Evolutionary conservation across 2,797 vertebrate species (phyloP), one percentile per base, ranked within the genome.

Genomic region (Mus spretus): DNA sequence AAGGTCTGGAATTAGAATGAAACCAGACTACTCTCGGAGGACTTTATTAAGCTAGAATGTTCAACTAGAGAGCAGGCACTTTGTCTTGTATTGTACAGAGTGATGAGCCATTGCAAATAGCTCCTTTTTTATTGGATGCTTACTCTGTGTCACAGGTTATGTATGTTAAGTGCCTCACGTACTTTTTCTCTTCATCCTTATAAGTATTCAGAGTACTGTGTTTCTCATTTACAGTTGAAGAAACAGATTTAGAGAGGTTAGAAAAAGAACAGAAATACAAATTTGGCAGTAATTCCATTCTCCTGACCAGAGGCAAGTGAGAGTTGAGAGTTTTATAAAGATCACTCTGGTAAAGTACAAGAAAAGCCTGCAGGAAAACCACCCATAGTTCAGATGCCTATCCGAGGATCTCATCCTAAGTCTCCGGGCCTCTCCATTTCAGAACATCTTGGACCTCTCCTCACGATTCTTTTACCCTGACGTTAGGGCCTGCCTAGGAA

Each of bases 241-340:
- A 94, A 89, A 90, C 26, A 47, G n/a, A 96, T 90, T 90, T n/a
- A 91, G 61, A 93, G 70, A 91, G 70, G 53, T 79, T 96, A 92
- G 28, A 67, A 87, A 97, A 79, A 87, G 44, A 61, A 67, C 63
- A 97, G 80, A 97, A 90, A 91, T 97, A 80, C 26, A 96, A 90
- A 79, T 40, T 85, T 83, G 59, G 92, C 77, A 95, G 11, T 95
- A 81, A 93, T 28, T 91, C 40, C 74, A 75, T 94, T 84, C 24
- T 94, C 26, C 75, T 93, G 91, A 85, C 7, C 50, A 47, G 57
- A 91, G 59, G 53, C 28, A 97, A 96, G 78, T 83, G 75, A 67
- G 67, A 83, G 79, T 91, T 77, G 65, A 40, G 14, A 22, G 8
- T 94, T 97, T 97, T 90, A 91, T 65, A 92, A 93, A 91, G 88